phyloP scores from a whole-genome alignment of 1,140 invertebrate species.

The Neuroterus valhalla region DNA sequence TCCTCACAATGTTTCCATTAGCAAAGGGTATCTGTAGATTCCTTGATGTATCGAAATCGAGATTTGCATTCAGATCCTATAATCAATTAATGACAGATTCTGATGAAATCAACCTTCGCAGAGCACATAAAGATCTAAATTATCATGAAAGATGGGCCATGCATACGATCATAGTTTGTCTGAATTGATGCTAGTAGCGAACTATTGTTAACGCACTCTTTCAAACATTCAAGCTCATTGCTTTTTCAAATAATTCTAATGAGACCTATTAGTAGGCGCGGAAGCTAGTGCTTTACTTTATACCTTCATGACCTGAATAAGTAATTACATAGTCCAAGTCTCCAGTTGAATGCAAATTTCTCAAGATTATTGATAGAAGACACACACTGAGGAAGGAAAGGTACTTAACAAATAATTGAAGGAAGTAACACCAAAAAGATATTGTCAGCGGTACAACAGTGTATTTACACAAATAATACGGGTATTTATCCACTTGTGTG shows the following conservation, averaged over 20 bases:
- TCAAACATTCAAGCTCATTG: slow-evolving; percentile 4
- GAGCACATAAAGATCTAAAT: slow-evolving; percentile 38
- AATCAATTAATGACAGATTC: background rate
- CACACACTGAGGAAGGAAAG: slow-evolving; percentile 13
- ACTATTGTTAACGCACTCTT: slow-evolving; percentile 34
- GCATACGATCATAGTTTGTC: slow-evolving; percentile 55
- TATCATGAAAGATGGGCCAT: slow-evolving; percentile 56
- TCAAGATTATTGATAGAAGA: slow-evolving; percentile 20
- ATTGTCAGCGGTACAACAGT: slow-evolving; percentile 41
- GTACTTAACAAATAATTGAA: slow-evolving; percentile 15
- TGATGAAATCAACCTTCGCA: slow-evolving; percentile 32
- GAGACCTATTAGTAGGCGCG: background rate
- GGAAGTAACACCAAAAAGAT: slow-evolving; percentile 17
- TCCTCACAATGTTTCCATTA: slow-evolving; percentile 95
- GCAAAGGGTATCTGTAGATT: slow-evolving; percentile 91
- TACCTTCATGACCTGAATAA: slow-evolving; percentile 20
- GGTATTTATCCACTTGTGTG: slow-evolving; percentile 44
- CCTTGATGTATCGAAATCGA: slow-evolving; percentile 71
- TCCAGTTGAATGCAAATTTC: background rate
- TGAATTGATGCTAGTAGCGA: slow-evolving; percentile 50
- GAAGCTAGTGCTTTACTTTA: slow-evolving; percentile 2
- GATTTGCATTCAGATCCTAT: slow-evolving; percentile 67
- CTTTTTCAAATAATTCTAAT: background rate
- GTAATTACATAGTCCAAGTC: background rate
- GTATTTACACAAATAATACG: slow-evolving; percentile 49